Base-by-base conservation (phyloP, 1,140 invertebrate species). In the Saxidomus purpurata region DNA sequence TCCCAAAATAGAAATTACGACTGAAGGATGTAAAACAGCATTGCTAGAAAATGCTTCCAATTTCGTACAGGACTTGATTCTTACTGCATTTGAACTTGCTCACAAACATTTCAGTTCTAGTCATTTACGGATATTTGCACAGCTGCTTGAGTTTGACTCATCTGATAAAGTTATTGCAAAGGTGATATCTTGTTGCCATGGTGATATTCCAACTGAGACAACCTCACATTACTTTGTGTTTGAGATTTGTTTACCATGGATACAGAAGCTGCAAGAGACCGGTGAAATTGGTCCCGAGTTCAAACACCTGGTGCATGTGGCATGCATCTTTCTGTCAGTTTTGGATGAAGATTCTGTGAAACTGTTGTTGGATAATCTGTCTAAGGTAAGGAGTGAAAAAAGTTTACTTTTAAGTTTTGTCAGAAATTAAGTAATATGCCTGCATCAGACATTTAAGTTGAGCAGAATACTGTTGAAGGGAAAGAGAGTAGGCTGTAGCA, bases 141-240 rank as follows among this genome's bases (percentile, higher is more conserved):
- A 90, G 22, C 47, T 92, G 15, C 47, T 93, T 22, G 89, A 91
- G 76, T 74, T 90, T 31, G 85, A 91, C 43, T 89, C 92, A 34
- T 85, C 90, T 25, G 91, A 92, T 40, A 69, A 89, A 1, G 92
- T 89, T 0, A 79, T 93, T 31, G 71, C 82, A 67, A 82, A 90
- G 71, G 90, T 92, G 55, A 92, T 92, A 76, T 63, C 86, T 34
- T 31, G 86, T 88, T 92, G 92, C 81, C 87, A 92, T 88, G 90
- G 90, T 79, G 85, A 90, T 74, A 59, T 89, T 28, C 55, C n/a
- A 22, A 88, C 71, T 25, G 85, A 91, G 69, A 87, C 90, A 61
- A 85, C 87, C 34, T 90, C 92, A 49, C 79, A 86, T 67, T 92
- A 92, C 59, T 93, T 93, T 91, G 91, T 93, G 47, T 93, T 93